phyloP scores from a whole-genome alignment of 1,140 invertebrate genomes.

The Calephelis nemesis region DNA sequence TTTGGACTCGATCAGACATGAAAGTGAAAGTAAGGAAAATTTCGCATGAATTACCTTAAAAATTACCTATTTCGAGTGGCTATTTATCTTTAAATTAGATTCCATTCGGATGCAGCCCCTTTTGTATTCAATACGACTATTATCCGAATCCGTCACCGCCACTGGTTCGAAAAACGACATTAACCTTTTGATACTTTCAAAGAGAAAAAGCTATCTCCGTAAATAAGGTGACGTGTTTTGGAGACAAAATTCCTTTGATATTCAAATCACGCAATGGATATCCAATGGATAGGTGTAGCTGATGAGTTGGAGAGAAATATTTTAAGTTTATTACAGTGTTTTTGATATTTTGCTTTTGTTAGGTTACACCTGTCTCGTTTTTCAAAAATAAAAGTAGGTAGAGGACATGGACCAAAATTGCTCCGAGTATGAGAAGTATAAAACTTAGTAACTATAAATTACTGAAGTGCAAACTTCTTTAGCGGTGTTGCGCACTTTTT shows the following conservation, averaged over 20 bases:
- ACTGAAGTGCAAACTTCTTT: too few species aligned
- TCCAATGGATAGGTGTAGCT: constrained; percentile 27
- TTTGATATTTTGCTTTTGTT: neutral
- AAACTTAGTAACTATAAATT: too few species aligned
- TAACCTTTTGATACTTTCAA: constrained; percentile 40
- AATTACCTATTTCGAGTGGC: constrained; percentile 24
- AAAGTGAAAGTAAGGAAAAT: too few species aligned
- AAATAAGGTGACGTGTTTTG: constrained; percentile 37
- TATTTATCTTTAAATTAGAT: constrained; percentile 66
- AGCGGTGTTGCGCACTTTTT: too few species aligned
- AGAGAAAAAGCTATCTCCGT: constrained; percentile 37
- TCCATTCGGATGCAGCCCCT: constrained; percentile 45
- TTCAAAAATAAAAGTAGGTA: neutral
- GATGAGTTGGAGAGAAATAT: constrained; percentile 23
- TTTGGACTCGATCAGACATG: too few species aligned
- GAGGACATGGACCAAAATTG: neutral
- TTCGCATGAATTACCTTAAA: constrained; percentile 1
- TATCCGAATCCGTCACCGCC: constrained; percentile 49
- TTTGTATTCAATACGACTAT: constrained; percentile 53
- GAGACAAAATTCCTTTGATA: constrained; percentile 47
- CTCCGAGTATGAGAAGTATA: too few species aligned
- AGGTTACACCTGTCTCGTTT: neutral
- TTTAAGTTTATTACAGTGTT: neutral
- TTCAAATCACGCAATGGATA: constrained; percentile 40
- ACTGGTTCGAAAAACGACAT: constrained; percentile 38